Percentiles rank a stretch among this genome's conserved stretches.
Evolutionary conservation across 2,113 vertebrate genomes (phyloP).

Genomic region (Cephalophus harveyi): DNA sequence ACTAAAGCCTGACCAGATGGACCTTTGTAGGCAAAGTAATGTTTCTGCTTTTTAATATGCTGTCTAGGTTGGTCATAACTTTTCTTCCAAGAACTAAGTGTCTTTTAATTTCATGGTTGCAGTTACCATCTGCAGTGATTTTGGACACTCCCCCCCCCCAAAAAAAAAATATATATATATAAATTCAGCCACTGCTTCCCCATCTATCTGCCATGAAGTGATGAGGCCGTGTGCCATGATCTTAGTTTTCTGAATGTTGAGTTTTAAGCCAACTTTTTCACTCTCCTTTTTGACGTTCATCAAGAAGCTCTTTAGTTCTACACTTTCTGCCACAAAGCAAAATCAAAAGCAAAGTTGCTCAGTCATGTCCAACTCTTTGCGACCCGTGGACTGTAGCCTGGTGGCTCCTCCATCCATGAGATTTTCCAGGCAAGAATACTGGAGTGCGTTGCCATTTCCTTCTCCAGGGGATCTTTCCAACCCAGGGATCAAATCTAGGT

Average conservation of each 20-base stretch:
- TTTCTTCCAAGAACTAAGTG: not conserved
- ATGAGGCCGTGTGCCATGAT: not conserved
- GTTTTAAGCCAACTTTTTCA: not conserved
- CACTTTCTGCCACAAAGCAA: not conserved
- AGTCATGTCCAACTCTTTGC: fast-evolving
- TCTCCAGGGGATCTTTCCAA: not conserved
- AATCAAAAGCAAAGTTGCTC: not conserved
- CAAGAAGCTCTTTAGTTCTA: not conserved
- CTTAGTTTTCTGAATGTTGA: not conserved
- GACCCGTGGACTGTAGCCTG: not conserved
- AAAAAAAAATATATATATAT: not conserved
- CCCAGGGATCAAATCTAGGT: not conserved
- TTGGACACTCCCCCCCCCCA: not conserved
- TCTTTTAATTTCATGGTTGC: not conserved
- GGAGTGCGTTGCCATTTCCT: not conserved
- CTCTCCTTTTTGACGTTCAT: not conserved
- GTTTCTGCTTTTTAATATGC: not conserved
- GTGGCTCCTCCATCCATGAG: not conserved
- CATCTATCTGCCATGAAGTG: not conserved
- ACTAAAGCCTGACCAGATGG: not conserved
- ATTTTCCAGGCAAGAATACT: not conserved
- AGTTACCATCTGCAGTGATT: not conserved
- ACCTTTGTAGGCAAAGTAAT: not conserved
- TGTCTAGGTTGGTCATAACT: not conserved
- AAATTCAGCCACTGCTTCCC: not conserved